These are phyloP conservation scores for Micromussa lordhowensis DNA, from an alignment of 92 coral and sea anemone species.

Conservation along the genomic window DNA sequence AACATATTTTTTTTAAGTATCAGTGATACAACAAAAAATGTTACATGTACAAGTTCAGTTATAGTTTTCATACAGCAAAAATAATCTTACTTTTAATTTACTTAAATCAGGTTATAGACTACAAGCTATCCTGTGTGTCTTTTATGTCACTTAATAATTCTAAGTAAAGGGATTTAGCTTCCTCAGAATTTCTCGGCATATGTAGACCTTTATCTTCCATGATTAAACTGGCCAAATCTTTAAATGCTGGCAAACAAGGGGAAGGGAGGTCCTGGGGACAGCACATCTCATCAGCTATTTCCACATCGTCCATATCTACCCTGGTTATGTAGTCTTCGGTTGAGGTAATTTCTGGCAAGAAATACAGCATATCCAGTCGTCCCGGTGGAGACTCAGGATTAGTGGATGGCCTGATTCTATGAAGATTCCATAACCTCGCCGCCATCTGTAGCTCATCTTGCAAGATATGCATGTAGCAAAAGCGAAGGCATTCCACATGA, in stretches of 20 bases:
- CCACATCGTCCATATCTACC: too few relatives aligned
- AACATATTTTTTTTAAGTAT: too few relatives aligned
- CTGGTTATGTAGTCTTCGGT: too few relatives aligned
- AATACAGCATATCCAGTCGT: slow-evolving; percentile 8
- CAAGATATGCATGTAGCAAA: slow-evolving; percentile 31
- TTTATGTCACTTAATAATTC: neutral
- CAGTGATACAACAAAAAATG: too few relatives aligned
- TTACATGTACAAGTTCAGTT: too few relatives aligned
- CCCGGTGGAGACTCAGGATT: slow-evolving; percentile 18
- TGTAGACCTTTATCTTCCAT: neutral
- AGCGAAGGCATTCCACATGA: slow-evolving; percentile 32
- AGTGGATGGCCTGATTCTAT: slow-evolving; percentile 30
- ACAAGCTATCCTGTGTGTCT: slow-evolving; percentile 1
- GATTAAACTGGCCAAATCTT: neutral
- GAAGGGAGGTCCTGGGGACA: too few relatives aligned
- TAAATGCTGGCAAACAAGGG: too few relatives aligned
- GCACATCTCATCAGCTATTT: too few relatives aligned
- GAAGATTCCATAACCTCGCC: slow-evolving; percentile 36
- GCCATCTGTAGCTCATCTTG: slow-evolving; percentile 15
- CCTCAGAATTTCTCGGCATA: neutral
- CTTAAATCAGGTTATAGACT: neutral
- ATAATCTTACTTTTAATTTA: too few relatives aligned
- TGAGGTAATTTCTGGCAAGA: slow-evolving; percentile 16
- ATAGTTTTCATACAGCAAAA: too few relatives aligned
- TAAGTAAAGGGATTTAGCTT: slow-evolving; percentile 1